Evolutionary conservation across 2,888 invertebrate genomes (phyloP), one percentile per base, ranked within the genome.

Genomic region (Cheilosia impressa): DNA sequence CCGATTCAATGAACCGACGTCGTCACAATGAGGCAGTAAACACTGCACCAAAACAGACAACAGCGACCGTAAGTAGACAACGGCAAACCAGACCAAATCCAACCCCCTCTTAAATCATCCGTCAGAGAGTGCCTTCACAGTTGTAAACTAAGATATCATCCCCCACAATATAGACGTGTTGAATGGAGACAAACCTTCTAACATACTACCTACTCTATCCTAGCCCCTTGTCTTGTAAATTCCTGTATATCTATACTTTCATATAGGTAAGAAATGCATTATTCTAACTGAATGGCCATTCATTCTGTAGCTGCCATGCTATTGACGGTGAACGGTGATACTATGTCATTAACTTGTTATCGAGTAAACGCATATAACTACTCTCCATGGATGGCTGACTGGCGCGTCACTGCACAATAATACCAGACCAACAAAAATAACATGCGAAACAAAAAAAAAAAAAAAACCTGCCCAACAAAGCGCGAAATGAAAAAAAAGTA

Each of bases 331-430:
- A 68, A 52, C 53, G 31, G 34, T 55, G 66, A 75, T 75, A 57
- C 60, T 47, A 80, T 80, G 53, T 71, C 75, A 80, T 84, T 80
- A 80, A 75, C 75, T 84, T 80, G 80, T 84, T 84, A 80, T 80
- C 84, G 75, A 71, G 60, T 80, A 80, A 84, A 80, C 84, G 75
- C 80, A 80, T 66, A 71, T 76, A 69, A 53, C 41, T 50, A 41
- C 63, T 68, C 68, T 79, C 50, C 58, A 79, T 63, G 73, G 79
- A 58, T 79, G 83, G 79, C 57, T 79, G 79, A 52, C 52, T 68
- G 34, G 34, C 38, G 62, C 27, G 55, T 38, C 45, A 17, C 52
- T 57, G 69, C 63, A 77, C 65, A 58, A 63, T 69, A 57, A 63
- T 55, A 41, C 43, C 52, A 65, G 41, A 65, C 13, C 13, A 31